Evolutionary conservation across 2,113 vertebrate species (phyloP).

Genomic region (Ursus arctos): DNA sequence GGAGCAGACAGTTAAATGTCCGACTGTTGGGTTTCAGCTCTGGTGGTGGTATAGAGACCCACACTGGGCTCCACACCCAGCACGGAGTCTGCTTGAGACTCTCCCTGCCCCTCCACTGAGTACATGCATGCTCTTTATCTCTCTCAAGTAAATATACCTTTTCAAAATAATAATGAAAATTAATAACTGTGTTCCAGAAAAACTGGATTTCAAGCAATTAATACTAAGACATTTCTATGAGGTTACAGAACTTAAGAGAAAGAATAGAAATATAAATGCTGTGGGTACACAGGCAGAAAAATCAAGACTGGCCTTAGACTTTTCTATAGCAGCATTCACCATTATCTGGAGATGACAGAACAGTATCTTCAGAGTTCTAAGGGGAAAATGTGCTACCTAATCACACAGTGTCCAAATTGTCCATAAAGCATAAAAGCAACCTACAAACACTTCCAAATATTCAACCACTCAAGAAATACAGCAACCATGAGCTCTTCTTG

Average conservation of each 20-base stretch:
- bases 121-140: too few species aligned
- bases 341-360: not conserved
- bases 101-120: not conserved
- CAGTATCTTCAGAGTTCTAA: not conserved
- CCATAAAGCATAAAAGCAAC: constrained; percentile 7
- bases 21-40: not conserved
- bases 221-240: not conserved
- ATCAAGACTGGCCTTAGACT: not conserved
- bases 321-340: not conserved
- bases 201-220: constrained; percentile 22
- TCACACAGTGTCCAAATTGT: not conserved
- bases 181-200: not conserved
- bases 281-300: not conserved
- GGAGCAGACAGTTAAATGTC: not conserved
- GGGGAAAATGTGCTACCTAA: not conserved
- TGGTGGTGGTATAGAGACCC: not conserved
- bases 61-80: not conserved
- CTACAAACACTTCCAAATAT: not conserved
- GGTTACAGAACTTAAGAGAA: not conserved
- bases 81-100: not conserved
- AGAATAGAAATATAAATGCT: not conserved
- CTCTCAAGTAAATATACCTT: not conserved
- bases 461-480: constrained; percentile 39
- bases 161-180: not conserved
- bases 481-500: not conserved